Evolutionary conservation across 92 coral and sea anemone species (phyloP), one percentile per base, ranked within the genome.

Genomic region (Galaxea fascicularis): DNA sequence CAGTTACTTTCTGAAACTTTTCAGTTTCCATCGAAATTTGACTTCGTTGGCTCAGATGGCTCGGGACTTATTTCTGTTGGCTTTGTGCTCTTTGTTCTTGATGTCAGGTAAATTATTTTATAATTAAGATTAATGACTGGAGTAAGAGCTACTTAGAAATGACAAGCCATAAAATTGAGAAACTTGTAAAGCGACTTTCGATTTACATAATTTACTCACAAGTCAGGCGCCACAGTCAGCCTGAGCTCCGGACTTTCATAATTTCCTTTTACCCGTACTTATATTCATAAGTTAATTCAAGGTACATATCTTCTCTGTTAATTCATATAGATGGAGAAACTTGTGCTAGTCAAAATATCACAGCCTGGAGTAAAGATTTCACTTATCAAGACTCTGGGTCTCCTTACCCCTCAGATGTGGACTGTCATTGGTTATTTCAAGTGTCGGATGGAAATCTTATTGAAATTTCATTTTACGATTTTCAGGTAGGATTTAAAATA

Each of bases 341-440:
- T 13, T 71, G 86, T 26, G 21, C 0, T 15, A 45, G 47, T 39
- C 21, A 59, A 44, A 82, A 71, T 60, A 29, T 71, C 78, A 82
- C 86, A 57, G 54, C 12, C 0, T 82, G 86, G 86, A 22, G 16
- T 15, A 79, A 79, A 0, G 26, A 54, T 10, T 57, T 82, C 21
- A 25, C 39, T 14, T 16, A 79, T 41, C 46, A 56, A 12, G 25
- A 51, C 27, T 70, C 56, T 57, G 59, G 54, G 20, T 0, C 1
- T 14, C 0, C 22, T 6, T 92, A 92, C 65, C 35, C 60, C 15
- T 39, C 90, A 22, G 87, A 93, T 53, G 63, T 69, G 27, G 92
- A 87, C 86, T 93, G 96, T 79, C 71, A 80, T 53, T 93, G 96
- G 96, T 58, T 84, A 25, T 59, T 93, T n/a, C 79, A 65, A 26